Evolutionary conservation across 2,888 invertebrate genomes (phyloP).

Genomic region (Drosophila acutilabella): DNA sequence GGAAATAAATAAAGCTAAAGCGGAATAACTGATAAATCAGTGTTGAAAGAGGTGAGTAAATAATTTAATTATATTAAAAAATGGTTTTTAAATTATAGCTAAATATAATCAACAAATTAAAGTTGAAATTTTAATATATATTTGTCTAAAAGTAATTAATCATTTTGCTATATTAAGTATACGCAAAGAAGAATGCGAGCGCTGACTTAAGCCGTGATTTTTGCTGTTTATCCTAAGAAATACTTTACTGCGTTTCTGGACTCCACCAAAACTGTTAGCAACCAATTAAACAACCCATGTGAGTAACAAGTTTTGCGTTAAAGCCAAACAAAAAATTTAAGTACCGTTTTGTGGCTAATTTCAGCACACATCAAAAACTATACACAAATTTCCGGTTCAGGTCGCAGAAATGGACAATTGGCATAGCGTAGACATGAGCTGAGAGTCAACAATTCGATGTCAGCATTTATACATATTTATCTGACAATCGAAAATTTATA

Average conservation of each 20-base stretch:
- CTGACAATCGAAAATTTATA: constrained; percentile 59
- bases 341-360: constrained; percentile 34
- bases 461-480: constrained; percentile 48
- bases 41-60: too few relatives aligned
- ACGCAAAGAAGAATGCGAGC: too few relatives aligned
- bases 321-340: constrained; percentile 30
- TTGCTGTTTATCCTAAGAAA: too few relatives aligned
- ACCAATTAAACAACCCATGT: constrained; percentile 13
- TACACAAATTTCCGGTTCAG: constrained; percentile 42
- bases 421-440: constrained; percentile 21
- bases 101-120: too few relatives aligned
- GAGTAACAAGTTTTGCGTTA: constrained; percentile 17
- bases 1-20: not conserved
- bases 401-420: constrained; percentile 14
- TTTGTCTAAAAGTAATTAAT: too few relatives aligned
- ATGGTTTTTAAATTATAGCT: too few relatives aligned
- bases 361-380: constrained; percentile 54
- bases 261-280: not conserved
- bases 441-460: constrained; percentile 58
- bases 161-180: too few relatives aligned
- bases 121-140: too few relatives aligned
- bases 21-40: not conserved
- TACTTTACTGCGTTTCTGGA: too few relatives aligned
- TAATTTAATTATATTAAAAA: too few relatives aligned
- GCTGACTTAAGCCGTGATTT: too few relatives aligned